Evolutionary conservation across 2,888 invertebrate species (phyloP).

Genomic region (Carpatolechia fugitivella): DNA sequence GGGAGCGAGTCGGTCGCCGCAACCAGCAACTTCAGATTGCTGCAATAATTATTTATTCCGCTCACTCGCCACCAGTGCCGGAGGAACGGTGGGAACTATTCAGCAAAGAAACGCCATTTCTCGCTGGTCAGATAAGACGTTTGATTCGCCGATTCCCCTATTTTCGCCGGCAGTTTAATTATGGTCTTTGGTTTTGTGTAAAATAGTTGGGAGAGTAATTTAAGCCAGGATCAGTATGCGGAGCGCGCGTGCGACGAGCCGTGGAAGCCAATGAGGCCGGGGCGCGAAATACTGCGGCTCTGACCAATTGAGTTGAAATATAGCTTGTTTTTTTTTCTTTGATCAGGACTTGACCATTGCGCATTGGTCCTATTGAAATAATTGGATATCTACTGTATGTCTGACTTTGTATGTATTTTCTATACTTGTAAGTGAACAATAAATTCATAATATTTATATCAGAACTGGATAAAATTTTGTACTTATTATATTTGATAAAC

Average conservation of each 20-base stretch:
- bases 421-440: too few relatives aligned
- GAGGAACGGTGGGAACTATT: constrained; percentile 57
- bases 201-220: constrained; percentile 77
- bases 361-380: too few relatives aligned
- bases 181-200: constrained; percentile 77
- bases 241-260: constrained; percentile 48
- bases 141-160: constrained; percentile 72
- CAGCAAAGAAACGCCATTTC: constrained; percentile 76
- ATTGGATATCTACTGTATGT: too few relatives aligned
- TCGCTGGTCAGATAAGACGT: constrained; percentile 77
- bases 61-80: constrained; percentile 69
- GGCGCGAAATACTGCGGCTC: constrained; percentile 33
- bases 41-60: constrained; percentile 78
- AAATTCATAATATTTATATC: too few relatives aligned
- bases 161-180: constrained; percentile 76
- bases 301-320: constrained; percentile 12
- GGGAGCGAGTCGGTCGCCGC: constrained; percentile 43
- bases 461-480: too few relatives aligned
- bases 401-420: too few relatives aligned
- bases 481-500: too few relatives aligned
- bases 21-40: constrained; percentile 68
- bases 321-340: too few relatives aligned
- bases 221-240: constrained; percentile 75
- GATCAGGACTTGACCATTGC: too few relatives aligned
- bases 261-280: constrained; percentile 50